phyloP scores from a whole-genome alignment of 1,140 invertebrate genomes.

The Chironomus tepperi region DNA sequence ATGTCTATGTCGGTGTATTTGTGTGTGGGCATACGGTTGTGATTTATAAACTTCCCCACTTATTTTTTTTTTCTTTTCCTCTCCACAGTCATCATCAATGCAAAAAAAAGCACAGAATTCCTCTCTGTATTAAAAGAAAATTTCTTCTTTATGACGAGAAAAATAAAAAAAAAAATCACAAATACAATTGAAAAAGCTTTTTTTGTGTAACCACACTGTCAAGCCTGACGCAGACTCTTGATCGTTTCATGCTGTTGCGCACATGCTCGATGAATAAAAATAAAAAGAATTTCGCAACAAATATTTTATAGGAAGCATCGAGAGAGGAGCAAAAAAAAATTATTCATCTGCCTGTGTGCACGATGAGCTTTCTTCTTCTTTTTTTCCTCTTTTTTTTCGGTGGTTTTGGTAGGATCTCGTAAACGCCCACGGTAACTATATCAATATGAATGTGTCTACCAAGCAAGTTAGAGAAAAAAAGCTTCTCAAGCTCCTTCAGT shows the following conservation, averaged over 20 bases:
- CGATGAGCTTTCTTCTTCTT: not conserved
- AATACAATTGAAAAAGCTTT: not conserved
- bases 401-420: not conserved
- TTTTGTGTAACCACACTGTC: not conserved
- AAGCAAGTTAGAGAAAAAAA: no score
- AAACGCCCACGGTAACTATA: conserved; percentile 11
- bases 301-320: no score
- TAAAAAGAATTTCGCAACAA: no score
- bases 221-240: conserved; percentile 19
- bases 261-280: not conserved
- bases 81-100: no score
- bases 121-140: no score
- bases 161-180: not conserved
- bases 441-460: not conserved
- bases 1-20: no score
- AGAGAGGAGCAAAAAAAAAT: not conserved
- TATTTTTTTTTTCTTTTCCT: no score
- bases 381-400: not conserved
- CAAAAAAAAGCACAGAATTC: no score
- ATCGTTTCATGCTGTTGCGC: conserved; percentile 4
- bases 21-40: no score
- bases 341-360: not conserved
- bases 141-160: no score
- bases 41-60: no score
- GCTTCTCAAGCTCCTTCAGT: no score